Base-by-base conservation (phyloP, 2,888 invertebrate genomes). In the Plebejus melissa region DNA sequence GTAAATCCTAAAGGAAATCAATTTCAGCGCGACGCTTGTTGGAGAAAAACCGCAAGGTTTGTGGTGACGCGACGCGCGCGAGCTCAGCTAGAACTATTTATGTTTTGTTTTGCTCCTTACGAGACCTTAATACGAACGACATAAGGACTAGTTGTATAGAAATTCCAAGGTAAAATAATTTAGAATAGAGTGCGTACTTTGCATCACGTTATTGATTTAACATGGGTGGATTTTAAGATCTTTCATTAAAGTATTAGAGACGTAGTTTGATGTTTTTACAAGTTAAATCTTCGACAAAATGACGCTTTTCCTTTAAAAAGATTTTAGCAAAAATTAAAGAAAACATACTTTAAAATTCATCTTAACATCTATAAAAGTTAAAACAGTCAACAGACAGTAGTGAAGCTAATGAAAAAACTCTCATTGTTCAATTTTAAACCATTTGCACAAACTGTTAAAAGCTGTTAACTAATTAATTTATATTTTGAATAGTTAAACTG, bases 61-160 rank as follows among this genome's bases (percentile, higher is more conserved):
- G 75, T 76, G 78, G 79, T 76, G 78, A 78, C 78, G 78, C 77
- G 78, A 78, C 78, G 78, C 79, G 79, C 80, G 77, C 71, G 41
- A 46, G 71, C 28, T 36, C 32, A 32, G 32, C 36, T 32, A 54
- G 16, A 54, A 58, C 11, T 22, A 22, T 58, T 22, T 22, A 22
- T 16, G 58, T 6, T 58, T 58, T 22, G 13, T 54, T 54, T 54
- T 54, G 16, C 22, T 22, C 4, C 58, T 58, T 4, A 58, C 58
- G 13, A 41, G 46, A 41, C 41, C 70, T 6, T 70, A n/a, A 22
- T 7, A 0, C 4, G 5, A 13, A 16, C 28, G 28, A 69, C 9
- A 22, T 69, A 77, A 22, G 58, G 7, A 1, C 7, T 7, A 58
- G n/a, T 58, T 58, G 22, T 4, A n/a, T 58, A 58, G n/a, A 58